Base-by-base conservation (phyloP, 2,797 vertebrate species). In the Catharus ustulatus region DNA sequence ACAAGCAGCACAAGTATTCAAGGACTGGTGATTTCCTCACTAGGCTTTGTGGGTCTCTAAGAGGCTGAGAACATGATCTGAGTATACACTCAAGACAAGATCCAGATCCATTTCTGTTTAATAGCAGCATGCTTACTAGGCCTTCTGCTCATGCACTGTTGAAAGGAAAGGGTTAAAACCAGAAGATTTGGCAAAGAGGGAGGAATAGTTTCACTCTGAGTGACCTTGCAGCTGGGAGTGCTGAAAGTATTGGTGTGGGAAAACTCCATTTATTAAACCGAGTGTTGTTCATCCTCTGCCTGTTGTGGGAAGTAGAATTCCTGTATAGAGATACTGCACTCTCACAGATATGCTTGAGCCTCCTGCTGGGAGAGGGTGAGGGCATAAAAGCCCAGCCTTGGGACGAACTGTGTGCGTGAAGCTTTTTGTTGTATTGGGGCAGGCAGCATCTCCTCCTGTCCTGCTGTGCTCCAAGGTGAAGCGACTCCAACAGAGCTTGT, bases 391-490 rank as follows among this genome's bases (percentile, higher is more conserved):
- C 6, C 12, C 19, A 61, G 16, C 16, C 23, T 59, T n/a, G 32
- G 45, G 40, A n/a, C 20, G 20, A 54, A 38, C 9, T 16, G 5
- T 23, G 19, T 17, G 14, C 2, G 0, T 30, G 30, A 74, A 66
- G 27, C 13, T 21, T 57, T 57, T 29, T 32, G 4, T 4, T 76
- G 8, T 13, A 3, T 0, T 38, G 38, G 38, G 19, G 5, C 38
- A 29, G n/a, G 54, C 54, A 59, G n/a, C 0, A 0, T 23, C 9
- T 27, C n/a, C 46, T 61, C 63, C 20, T 24, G n/a, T 5, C 29
- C 27, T 4, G 8, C 55, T 40, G 23, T 11, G 24, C 29, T 40
- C 29, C 30, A 17, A 40, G n/a, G 8, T 40, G 46, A 85, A 4
- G 23, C 40, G n/a, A 26, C 5, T 7, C 26, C 30, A 12, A 13